Conservation (phyloP, 30 jellyfish, hydroid and myxozoan genomes). For the Cassiopea andromeda region DNA sequence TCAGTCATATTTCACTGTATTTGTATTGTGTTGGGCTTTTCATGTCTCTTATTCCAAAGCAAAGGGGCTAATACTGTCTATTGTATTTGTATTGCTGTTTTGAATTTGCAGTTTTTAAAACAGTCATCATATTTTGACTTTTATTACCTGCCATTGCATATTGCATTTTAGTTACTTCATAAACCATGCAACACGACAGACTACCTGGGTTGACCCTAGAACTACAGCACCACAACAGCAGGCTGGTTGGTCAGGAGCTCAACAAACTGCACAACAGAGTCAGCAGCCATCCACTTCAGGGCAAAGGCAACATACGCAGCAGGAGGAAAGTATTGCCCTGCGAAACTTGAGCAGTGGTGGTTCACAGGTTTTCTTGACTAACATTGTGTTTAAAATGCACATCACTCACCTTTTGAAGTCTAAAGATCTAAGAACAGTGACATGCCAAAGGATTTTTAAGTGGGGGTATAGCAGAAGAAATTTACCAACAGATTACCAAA, state of each 20-base stretch:
- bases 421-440: no score
- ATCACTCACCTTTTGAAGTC: neutral
- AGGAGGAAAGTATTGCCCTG: conserved; percentile 75
- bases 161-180: conserved; percentile 38
- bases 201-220: conserved; percentile 74
- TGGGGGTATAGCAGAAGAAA: no score
- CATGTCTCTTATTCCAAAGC: no score
- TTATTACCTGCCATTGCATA: neutral
- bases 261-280: conserved; percentile 19
- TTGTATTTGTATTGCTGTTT: no score
- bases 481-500: no score
- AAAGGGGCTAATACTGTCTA: no score
- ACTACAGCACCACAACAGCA: conserved; percentile 14
- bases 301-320: conserved; percentile 14
- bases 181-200: conserved; percentile 43
- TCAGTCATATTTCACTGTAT: no score
- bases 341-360: conserved; percentile 15
- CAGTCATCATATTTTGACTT: no score
- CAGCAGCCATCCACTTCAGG: conserved; percentile 37
- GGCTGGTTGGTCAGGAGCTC: neutral
- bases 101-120: no score
- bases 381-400: conserved; percentile 6
- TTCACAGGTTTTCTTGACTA: conserved; percentile 39
- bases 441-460: no score
- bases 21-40: no score